Evolutionary conservation across 2,888 invertebrate genomes (phyloP).

Genomic region (Gymnosoma rotundatum): DNA sequence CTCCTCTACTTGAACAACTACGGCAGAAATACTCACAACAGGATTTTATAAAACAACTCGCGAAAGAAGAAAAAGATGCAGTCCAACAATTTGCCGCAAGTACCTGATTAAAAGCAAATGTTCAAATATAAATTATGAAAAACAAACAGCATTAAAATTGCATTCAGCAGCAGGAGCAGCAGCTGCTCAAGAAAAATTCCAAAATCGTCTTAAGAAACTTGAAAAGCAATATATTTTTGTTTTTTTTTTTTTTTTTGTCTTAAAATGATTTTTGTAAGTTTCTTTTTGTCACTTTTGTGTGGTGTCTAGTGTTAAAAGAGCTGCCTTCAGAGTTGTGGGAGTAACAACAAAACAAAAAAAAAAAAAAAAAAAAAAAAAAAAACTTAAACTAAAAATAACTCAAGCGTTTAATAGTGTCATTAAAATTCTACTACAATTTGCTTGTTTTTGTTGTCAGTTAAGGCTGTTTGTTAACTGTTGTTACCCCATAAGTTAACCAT

Average conservation of each 20-base stretch:
- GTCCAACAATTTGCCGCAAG: constrained; percentile 32
- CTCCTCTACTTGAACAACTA: constrained; percentile 7
- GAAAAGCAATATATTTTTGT: neutral
- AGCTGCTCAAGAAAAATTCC: constrained; percentile 8
- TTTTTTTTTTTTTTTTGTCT: neutral
- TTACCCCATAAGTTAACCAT: constrained; percentile 50
- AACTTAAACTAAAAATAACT: constrained; percentile 60
- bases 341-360: constrained; percentile 4
- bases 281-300: constrained; percentile 23
- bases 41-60: constrained; percentile 31
- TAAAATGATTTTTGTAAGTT: neutral
- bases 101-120: constrained; percentile 50
- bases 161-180: neutral
- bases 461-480: constrained; percentile 53
- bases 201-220: constrained; percentile 37
- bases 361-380: constrained; percentile 3
- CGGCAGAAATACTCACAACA: constrained; percentile 18
- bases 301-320: constrained; percentile 18
- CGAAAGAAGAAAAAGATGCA: neutral
- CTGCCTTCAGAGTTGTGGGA: constrained; percentile 32
- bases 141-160: constrained; percentile 16
- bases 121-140: constrained; percentile 50
- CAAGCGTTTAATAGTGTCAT: constrained; percentile 69
- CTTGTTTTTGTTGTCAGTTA: constrained; percentile 46
- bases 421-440: constrained; percentile 62